These are phyloP conservation scores for Datnioides undecimradiatus DNA, from an alignment of 2,113 vertebrate species.

Conservation along the genomic window DNA sequence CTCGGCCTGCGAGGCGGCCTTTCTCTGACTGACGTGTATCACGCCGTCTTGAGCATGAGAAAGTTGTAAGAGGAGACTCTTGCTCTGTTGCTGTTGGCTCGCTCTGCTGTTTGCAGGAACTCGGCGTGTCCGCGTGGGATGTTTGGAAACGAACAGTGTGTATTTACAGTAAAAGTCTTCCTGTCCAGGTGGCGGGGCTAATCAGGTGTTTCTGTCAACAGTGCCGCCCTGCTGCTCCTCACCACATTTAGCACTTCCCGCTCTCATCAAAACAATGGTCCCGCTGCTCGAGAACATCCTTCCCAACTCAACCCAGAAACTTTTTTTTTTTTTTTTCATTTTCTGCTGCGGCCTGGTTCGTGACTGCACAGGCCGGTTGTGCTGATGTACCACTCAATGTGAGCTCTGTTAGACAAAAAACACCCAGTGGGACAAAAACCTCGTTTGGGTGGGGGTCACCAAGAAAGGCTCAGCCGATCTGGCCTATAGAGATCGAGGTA, in stretches of 20 bases:
- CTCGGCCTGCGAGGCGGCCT: not conserved
- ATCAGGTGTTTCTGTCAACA: constrained; percentile 52
- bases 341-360: not conserved
- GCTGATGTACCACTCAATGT: not conserved
- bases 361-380: not conserved
- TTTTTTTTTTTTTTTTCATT: not conserved
- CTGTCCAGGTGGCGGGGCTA: constrained; percentile 51
- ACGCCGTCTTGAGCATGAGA: constrained; percentile 10
- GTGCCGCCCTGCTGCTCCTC: not conserved
- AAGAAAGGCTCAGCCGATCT: constrained; percentile 34
- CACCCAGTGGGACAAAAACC: constrained; percentile 30
- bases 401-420: constrained; percentile 7
- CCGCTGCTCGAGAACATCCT: constrained; percentile 3
- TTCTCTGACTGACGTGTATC: not conserved
- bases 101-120: constrained; percentile 25
- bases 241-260: constrained; percentile 13
- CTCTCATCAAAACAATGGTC: constrained; percentile 34
- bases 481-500: constrained; percentile 1
- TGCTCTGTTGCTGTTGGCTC: constrained; percentile 47
- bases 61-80: constrained; percentile 30
- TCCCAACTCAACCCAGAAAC: not conserved
- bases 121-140: constrained; percentile 17
- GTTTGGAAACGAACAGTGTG: constrained; percentile 43
- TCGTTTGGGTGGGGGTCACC: constrained; percentile 20
- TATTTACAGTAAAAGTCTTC: constrained; percentile 57